Conservation (phyloP, 2,113 vertebrate genomes). For the Chionomys nivalis region DNA sequence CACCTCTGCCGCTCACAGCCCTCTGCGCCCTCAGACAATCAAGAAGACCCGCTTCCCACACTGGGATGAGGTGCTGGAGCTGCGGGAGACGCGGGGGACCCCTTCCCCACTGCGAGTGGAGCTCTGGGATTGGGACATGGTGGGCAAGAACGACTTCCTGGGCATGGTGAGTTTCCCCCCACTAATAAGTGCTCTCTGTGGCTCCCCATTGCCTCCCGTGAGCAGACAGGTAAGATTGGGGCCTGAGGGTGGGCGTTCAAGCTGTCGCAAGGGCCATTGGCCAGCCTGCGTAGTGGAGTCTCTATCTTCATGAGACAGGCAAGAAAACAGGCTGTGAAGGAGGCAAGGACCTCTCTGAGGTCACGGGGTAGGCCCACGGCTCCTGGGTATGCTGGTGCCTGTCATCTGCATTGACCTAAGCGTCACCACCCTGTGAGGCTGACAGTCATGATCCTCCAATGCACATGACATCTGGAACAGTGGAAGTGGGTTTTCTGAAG, state of each 20-base stretch:
- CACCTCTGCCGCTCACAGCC: not conserved
- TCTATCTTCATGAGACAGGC: not conserved
- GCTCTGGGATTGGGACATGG: slow-evolving; percentile 97
- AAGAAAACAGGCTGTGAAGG: not conserved
- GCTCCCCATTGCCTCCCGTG: not conserved
- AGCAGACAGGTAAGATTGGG: not conserved
- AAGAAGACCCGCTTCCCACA: slow-evolving; percentile 94
- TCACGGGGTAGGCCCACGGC: not conserved
- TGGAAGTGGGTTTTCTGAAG: not conserved
- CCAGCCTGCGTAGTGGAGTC: not conserved
- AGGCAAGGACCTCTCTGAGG: not conserved
- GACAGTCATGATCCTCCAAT: not conserved
- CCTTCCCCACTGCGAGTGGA: slow-evolving; percentile 84
- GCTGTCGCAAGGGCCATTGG: not conserved
- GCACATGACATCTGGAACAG: not conserved
- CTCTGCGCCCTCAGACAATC: slow-evolving; percentile 85
- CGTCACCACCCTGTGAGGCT: not conserved
- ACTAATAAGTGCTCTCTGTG: not conserved
- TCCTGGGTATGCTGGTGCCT: not conserved
- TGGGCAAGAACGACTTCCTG: slow-evolving; percentile 96
- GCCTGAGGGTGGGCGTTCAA: not conserved
- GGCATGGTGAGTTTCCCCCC: slow-evolving; percentile 87
- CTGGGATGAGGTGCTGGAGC: slow-evolving; percentile 93
- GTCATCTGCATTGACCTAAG: too few relatives aligned
- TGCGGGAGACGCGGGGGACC: slow-evolving; percentile 81